Evolutionary conservation across 2,888 invertebrate genomes (phyloP).

Genomic region (Sphaeridia pumilis): DNA sequence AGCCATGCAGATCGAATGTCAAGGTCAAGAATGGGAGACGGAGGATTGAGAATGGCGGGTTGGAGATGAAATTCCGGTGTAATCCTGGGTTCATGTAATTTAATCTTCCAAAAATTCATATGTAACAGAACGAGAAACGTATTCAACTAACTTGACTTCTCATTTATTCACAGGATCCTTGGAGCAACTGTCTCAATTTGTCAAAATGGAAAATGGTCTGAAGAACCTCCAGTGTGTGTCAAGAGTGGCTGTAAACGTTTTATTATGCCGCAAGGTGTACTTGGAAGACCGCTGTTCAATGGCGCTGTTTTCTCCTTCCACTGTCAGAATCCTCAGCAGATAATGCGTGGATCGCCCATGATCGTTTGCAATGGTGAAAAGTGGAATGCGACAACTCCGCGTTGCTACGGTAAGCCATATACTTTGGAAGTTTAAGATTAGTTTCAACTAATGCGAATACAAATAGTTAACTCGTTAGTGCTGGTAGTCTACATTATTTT

Average conservation of each 20-base stretch:
- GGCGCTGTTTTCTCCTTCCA: background rate
- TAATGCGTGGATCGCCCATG: background rate
- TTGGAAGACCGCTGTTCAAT: background rate
- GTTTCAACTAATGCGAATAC: background rate
- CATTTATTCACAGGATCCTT: background rate
- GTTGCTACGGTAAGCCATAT: constrained; percentile 5
- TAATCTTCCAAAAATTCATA: background rate
- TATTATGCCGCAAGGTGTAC: background rate
- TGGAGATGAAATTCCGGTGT: constrained; percentile 7
- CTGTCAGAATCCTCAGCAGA: background rate
- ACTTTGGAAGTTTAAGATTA: no score
- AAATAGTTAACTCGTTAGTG: no score
- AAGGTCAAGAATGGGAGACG: constrained; percentile 4
- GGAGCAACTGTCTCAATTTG: constrained; percentile 3
- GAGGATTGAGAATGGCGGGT: background rate
- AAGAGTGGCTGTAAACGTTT: constrained; percentile 1
- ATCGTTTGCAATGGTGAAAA: constrained; percentile 10
- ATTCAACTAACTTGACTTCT: background rate
- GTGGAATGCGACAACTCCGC: constrained; percentile 10
- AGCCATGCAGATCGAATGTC: constrained; percentile 1
- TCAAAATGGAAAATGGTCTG: constrained; percentile 11
- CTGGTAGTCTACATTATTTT: background rate
- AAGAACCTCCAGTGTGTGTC: constrained; percentile 7
- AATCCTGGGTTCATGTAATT: constrained; percentile 5
- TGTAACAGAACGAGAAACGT: background rate